Conservation (phyloP, 2,888 invertebrate genomes). For the Ormyrus pomaceus region DNA sequence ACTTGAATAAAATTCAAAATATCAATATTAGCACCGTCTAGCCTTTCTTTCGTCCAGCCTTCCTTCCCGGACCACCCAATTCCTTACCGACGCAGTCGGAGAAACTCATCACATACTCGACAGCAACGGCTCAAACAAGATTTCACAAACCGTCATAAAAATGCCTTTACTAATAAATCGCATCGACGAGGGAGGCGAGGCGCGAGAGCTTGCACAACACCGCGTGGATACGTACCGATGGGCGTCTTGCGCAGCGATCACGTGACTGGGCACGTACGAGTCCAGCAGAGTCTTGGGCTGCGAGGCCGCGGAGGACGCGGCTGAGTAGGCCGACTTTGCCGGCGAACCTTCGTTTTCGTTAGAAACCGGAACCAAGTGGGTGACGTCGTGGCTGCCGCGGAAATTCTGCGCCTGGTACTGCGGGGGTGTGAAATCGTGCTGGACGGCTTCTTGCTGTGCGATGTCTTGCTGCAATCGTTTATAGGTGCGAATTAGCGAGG, state of each 20-base stretch:
- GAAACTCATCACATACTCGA: too few relatives aligned
- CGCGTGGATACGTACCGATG: slow-evolving; percentile 64
- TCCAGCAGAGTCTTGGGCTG: slow-evolving; percentile 77
- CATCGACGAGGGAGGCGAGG: neutral
- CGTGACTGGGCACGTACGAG: slow-evolving; percentile 76
- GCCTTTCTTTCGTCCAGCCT: too few relatives aligned
- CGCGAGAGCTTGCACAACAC: neutral
- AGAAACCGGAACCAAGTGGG: slow-evolving; percentile 61
- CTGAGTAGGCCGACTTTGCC: slow-evolving; percentile 64
- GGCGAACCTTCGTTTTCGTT: slow-evolving; percentile 59
- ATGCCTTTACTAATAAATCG: neutral
- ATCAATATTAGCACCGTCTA: too few relatives aligned
- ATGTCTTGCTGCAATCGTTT: slow-evolving; percentile 51
- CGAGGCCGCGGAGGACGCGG: slow-evolving; percentile 55
- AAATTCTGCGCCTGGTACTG: slow-evolving; percentile 66
- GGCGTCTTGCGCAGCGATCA: slow-evolving; percentile 71
- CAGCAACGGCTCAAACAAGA: neutral
- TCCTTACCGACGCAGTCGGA: neutral
- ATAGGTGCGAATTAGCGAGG: too few relatives aligned
- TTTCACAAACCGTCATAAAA: slow-evolving; percentile 34
- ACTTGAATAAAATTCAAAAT: too few relatives aligned
- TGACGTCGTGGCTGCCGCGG: slow-evolving; percentile 55
- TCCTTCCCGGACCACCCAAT: too few relatives aligned
- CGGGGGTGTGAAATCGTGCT: slow-evolving; percentile 62
- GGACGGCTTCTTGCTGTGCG: slow-evolving; percentile 10